Conservation (phyloP, 2,797 vertebrate genomes). For the Pterois miles region DNA sequence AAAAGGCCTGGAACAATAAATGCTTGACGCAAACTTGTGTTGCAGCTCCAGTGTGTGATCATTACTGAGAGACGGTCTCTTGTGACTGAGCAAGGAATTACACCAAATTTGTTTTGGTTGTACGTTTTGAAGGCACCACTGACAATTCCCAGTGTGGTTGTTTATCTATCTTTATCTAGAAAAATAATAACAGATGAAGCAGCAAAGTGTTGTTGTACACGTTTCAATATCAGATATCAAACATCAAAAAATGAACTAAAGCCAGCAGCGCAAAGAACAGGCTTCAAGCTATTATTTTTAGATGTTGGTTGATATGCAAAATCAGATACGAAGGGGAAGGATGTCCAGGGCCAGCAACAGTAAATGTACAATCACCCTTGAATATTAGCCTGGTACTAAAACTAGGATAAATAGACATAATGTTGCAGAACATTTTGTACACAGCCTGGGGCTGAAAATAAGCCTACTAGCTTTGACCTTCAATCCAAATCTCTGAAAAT, state of each 20-base stretch:
- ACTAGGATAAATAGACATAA: constrained; percentile 41
- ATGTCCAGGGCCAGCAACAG: constrained; percentile 1
- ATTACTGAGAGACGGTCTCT: constrained; percentile 8
- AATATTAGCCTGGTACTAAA: constrained; percentile 12
- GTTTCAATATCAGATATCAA: neutral
- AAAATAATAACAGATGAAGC: constrained; percentile 5
- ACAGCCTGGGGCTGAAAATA: constrained; percentile 32
- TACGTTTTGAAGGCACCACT: neutral
- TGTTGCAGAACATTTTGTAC: constrained; percentile 57
- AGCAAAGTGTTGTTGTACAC: neutral
- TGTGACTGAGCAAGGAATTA: constrained; percentile 23
- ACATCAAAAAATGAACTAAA: neutral
- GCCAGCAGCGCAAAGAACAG: neutral
- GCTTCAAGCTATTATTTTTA: neutral
- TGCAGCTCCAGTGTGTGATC: neutral
- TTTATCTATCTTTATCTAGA: too few relatives aligned
- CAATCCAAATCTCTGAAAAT: constrained; percentile 50
- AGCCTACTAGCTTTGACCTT: constrained; percentile 48
- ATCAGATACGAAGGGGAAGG: constrained; percentile 20
- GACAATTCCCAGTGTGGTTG: neutral
- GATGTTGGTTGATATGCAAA: constrained; percentile 5
- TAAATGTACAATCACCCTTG: constrained; percentile 18
- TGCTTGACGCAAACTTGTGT: constrained; percentile 1
- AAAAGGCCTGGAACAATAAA: constrained; percentile 15
- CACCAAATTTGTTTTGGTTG: neutral